These are phyloP conservation scores for Enteromius thamalakanensis DNA, from an alignment of 2,797 vertebrate species.

Conservation along the genomic window DNA sequence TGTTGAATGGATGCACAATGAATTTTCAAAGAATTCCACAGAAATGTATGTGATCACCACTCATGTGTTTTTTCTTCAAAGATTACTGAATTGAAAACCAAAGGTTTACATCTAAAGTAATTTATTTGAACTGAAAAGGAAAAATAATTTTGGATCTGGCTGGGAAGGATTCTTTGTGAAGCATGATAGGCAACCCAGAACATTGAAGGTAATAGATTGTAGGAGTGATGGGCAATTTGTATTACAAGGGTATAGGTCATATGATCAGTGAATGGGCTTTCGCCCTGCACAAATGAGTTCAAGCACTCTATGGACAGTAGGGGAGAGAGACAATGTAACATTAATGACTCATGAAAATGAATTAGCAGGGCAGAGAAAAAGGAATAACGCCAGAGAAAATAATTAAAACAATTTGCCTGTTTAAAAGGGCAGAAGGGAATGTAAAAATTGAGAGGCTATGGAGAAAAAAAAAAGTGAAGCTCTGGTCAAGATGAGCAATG, in stretches of 20 bases:
- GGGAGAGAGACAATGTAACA: conserved; percentile 43
- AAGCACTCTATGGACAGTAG: conserved; percentile 35
- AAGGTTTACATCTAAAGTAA: conserved; percentile 18
- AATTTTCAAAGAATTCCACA: background rate
- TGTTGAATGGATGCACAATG: background rate
- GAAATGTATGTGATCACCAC: background rate
- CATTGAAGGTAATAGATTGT: conserved; percentile 36
- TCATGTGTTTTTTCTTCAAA: background rate
- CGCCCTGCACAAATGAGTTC: conserved; percentile 45
- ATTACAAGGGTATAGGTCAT: conserved; percentile 46
- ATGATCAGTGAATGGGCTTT: conserved; percentile 41
- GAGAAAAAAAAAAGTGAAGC: background rate
- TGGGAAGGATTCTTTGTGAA: conserved; percentile 44
- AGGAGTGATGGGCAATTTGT: conserved; percentile 50
- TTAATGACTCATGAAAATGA: conserved; percentile 47
- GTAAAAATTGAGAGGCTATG: background rate
- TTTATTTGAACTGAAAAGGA: conserved; percentile 33
- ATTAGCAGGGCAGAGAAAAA: conserved; percentile 30
- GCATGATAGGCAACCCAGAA: conserved; percentile 40
- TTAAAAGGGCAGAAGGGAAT: conserved; percentile 26
- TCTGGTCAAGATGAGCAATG: background rate
- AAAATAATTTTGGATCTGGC: conserved; percentile 24
- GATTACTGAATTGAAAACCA: conserved; percentile 4
- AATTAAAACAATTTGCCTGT: conserved; percentile 45
- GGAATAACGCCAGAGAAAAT: conserved; percentile 25